A percentile compares a stretch with the other conserved stretches of the same genome.
Conservation (phyloP, 2,113 vertebrate species). For the Pseudopodoces humilis region DNA sequence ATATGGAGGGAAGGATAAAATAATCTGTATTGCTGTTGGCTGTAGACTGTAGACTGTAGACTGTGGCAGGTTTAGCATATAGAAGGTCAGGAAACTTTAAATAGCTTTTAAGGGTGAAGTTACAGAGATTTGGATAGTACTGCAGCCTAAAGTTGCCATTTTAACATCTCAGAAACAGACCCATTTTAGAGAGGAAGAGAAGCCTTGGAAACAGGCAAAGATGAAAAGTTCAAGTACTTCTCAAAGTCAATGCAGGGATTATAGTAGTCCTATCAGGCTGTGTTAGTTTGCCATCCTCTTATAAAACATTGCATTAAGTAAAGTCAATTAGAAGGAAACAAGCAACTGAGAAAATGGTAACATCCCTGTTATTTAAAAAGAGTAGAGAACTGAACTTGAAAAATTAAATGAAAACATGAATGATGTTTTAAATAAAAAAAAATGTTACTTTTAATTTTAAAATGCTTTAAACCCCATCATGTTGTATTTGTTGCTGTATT, state of each 20-base stretch:
- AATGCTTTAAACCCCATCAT: not conserved
- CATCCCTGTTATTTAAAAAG: not conserved
- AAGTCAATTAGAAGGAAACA: not conserved
- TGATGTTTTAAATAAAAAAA: not conserved
- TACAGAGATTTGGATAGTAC: not conserved
- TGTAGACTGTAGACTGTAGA: not conserved
- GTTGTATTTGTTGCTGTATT: not conserved
- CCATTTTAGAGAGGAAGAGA: not conserved
- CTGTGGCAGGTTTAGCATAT: not conserved
- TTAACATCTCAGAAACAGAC: not conserved
- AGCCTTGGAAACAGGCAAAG: not conserved
- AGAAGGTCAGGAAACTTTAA: not conserved
- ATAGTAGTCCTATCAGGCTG: not conserved
- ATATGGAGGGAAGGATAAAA: not conserved
- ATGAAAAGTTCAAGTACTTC: not conserved
- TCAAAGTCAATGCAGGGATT: not conserved
- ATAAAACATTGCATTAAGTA: not conserved
- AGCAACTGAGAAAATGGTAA: not conserved
- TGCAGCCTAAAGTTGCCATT: not conserved
- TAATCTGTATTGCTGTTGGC: not conserved
- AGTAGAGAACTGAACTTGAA: not conserved
- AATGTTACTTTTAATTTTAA: rapidly evolving
- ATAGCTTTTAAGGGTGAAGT: not conserved
- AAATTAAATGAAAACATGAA: not conserved
- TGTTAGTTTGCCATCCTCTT: not conserved